A percentile compares a stretch with the other conserved stretches of the same genome.
Conservation (phyloP, 2,113 vertebrate species). For the Lophochroa leadbeateri region DNA sequence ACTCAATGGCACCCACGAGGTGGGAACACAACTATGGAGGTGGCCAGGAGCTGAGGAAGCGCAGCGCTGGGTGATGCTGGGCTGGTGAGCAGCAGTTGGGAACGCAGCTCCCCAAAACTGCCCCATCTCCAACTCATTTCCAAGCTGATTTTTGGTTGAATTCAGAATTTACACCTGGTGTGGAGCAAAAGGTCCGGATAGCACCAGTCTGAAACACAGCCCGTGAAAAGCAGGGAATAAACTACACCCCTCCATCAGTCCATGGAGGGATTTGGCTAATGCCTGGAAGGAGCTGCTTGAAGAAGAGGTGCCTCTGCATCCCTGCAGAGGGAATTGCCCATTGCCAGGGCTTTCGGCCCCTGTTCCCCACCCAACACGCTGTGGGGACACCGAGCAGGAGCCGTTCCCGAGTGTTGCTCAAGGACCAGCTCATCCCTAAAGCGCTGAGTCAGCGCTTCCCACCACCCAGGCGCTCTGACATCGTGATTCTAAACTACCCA, state of each 20-base stretch:
- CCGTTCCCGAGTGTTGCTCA: not conserved
- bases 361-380: fast-evolving
- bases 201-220: fast-evolving
- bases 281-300: fast-evolving
- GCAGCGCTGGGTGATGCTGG: not conserved
- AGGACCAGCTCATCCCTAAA: not conserved
- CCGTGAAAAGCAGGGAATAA: not conserved
- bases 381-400: fast-evolving
- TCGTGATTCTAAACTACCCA: fast-evolving
- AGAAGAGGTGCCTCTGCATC: no score
- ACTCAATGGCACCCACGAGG: fast-evolving
- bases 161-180: not conserved
- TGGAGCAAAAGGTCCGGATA: fast-evolving
- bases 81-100: not conserved
- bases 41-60: not conserved
- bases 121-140: not conserved
- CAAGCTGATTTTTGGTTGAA: not conserved
- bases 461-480: fast-evolving
- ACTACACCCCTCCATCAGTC: fast-evolving
- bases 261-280: fast-evolving
- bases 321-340: not conserved
- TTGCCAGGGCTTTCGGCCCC: fast-evolving
- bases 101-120: fast-evolving
- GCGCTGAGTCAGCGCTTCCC: not conserved
- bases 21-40: fast-evolving